Conservation (phyloP, 2,888 invertebrate genomes). For the Mechanitis mazaeus region DNA sequence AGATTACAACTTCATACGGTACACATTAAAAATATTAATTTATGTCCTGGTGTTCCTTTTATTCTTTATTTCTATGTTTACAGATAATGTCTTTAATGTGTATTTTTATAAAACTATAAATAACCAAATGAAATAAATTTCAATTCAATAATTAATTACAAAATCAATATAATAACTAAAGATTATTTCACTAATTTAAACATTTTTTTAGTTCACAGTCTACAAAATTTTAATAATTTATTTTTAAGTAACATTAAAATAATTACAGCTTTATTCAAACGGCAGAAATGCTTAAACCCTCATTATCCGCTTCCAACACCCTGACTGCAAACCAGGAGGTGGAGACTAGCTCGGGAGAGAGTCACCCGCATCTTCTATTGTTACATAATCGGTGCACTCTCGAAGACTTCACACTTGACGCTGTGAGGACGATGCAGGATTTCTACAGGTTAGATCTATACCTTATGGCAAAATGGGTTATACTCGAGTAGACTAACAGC, state of each 20-base stretch:
- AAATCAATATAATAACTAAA: too few species aligned
- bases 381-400: slow-evolving; percentile 88
- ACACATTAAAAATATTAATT: slow-evolving; percentile 8
- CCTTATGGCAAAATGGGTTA: too few species aligned
- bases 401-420: slow-evolving; percentile 81
- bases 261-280: slow-evolving; percentile 82
- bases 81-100: too few species aligned
- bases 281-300: slow-evolving; percentile 91
- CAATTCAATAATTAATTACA: too few species aligned
- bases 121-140: too few species aligned
- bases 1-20: slow-evolving; percentile 88
- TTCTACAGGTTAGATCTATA: slow-evolving; percentile 54
- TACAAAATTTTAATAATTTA: not conserved
- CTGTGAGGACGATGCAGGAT: slow-evolving; percentile 78
- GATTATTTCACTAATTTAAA: too few species aligned
- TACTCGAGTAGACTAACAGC: too few species aligned
- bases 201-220: too few species aligned
- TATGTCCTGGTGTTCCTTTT: too few species aligned
- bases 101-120: too few species aligned
- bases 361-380: slow-evolving; percentile 89
- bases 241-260: not conserved
- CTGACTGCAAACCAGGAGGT: slow-evolving; percentile 48
- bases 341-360: slow-evolving; percentile 77
- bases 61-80: too few species aligned
- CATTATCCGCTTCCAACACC: slow-evolving; percentile 75